Base-by-base conservation (phyloP, 2,888 invertebrate genomes). In the Ellobium chinense region DNA sequence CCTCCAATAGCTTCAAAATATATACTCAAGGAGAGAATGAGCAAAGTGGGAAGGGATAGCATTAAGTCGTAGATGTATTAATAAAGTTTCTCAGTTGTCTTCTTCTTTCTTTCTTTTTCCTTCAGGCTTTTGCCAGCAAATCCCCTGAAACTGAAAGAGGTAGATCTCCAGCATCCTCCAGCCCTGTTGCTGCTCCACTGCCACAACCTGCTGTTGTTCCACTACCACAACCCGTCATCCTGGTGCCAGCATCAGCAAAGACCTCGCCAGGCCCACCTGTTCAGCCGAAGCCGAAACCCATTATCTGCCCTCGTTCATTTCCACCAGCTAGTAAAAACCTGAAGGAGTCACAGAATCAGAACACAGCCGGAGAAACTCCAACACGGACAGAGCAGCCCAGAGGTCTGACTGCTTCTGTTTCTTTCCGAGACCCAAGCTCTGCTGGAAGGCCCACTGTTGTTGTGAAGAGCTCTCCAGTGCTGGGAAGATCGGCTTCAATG, bases 311-410 rank as follows among this genome's bases (percentile, higher is more conserved):
- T 9, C 60, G 37, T 24, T 76, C 80, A 7, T 58, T 81, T 18
- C 83, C 80, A n/a, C 79, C 75, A 29, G 58, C 60, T 3, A 74
- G 56, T 58, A 83, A 83, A 54, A 39, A 37, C 21, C 77, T 81
- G 65, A 80, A 78, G 66, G 75, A 80, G 62, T 37, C 80, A 14
- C 76, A 82, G 73, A 82, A 82, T 54, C 46, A 63, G n/a, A 78
- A 27, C 21, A 65, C 74, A 0, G 78, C 74, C 2, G 65, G 68
- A 12, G 74, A 80, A 12, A 29, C 58, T 21, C 29, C 69, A 7
- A 7, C 60, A 54, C 9, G 54, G 54, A 54, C 54, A 54, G 18
- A 54, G 12, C 9, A 18, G 9, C 54, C n/a, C n/a, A n/a, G n/a
- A n/a, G 36, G 34, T 24, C 7, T 7, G 7, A 31, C 34, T 21